Conservation (phyloP, 92 coral and sea anemone genomes). For the Epizoanthus scotinus region DNA sequence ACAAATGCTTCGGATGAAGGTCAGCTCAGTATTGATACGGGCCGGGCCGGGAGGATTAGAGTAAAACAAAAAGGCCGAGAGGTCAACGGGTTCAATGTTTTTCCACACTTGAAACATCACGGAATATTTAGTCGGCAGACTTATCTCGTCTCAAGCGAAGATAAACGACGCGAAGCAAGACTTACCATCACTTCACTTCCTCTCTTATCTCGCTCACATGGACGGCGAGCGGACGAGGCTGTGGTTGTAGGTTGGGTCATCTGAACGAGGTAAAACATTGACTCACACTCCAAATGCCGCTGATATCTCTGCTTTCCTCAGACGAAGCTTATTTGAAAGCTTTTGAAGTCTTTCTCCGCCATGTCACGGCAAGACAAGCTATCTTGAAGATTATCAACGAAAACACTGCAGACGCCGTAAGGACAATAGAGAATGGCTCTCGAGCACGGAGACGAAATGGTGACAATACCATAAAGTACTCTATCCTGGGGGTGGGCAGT, state of each 20-base stretch:
- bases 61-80: conserved; percentile 23
- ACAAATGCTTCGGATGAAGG: conserved; percentile 2
- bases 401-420: conserved; percentile 22
- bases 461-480: conserved; percentile 34
- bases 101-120: conserved; percentile 38
- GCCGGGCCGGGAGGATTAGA: conserved; percentile 32
- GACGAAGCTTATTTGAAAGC: conserved; percentile 39
- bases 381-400: conserved; percentile 35
- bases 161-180: conserved; percentile 25
- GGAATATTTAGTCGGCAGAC: conserved; percentile 24
- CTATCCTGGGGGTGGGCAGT: conserved; percentile 56
- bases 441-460: conserved; percentile 32
- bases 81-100: conserved; percentile 33
- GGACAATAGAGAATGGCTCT: conserved; percentile 20
- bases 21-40: conserved; percentile 19
- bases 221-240: not conserved
- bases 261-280: no score
- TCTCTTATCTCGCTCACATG: conserved; percentile 15
- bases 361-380: conserved; percentile 44
- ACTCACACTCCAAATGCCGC: conserved; percentile 16
- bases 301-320: conserved; percentile 38
- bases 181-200: conserved; percentile 12
- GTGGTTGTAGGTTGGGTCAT: not conserved
- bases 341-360: conserved; percentile 41
- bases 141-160: conserved; percentile 29